A percentile compares a stretch with the other conserved stretches of the same genome.
Evolutionary conservation across 2,797 vertebrate genomes (phyloP).

Genomic region (Anableps anableps): DNA sequence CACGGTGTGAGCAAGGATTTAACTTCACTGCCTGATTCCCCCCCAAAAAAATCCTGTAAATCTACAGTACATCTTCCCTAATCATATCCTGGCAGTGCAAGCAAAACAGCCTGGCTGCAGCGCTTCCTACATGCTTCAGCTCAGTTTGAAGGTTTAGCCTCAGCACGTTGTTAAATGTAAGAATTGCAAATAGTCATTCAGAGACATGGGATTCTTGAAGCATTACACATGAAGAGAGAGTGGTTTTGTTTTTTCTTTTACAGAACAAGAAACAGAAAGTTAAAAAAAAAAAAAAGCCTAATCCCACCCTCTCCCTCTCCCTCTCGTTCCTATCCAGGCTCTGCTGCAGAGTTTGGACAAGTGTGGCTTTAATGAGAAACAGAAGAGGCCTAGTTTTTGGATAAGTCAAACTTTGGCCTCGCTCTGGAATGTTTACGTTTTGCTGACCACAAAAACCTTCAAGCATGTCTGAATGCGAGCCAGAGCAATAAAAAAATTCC

Average conservation of each 20-base stretch:
- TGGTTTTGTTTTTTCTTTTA: background rate
- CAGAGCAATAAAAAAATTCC: background rate
- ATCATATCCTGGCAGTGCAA: slow-evolving; percentile 39
- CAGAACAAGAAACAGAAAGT: background rate
- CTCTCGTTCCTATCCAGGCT: slow-evolving; percentile 15
- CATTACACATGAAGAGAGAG: background rate
- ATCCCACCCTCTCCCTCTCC: background rate
- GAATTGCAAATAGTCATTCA: background rate
- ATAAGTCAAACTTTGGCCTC: slow-evolving; percentile 26
- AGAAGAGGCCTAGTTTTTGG: slow-evolving; percentile 55
- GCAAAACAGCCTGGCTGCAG: slow-evolving; percentile 19
- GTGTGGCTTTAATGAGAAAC: slow-evolving; percentile 56
- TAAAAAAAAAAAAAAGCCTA: background rate
- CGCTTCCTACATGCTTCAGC: slow-evolving; percentile 32
- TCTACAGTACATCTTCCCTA: slow-evolving; percentile 28
- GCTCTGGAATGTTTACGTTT: slow-evolving; percentile 61
- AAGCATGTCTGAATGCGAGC: slow-evolving; percentile 1
- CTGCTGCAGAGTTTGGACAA: slow-evolving; percentile 32
- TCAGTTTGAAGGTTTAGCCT: slow-evolving; percentile 14
- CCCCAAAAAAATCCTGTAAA: slow-evolving; percentile 30
- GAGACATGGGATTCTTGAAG: slow-evolving; percentile 1
- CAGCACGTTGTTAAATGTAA: slow-evolving; percentile 3
- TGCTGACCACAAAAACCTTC: slow-evolving; percentile 36
- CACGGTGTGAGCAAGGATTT: slow-evolving; percentile 4
- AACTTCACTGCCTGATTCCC: slow-evolving; percentile 5